phyloP scores from a whole-genome alignment of 2,797 vertebrate genomes.

The Helicolenus hilgendorfi region DNA sequence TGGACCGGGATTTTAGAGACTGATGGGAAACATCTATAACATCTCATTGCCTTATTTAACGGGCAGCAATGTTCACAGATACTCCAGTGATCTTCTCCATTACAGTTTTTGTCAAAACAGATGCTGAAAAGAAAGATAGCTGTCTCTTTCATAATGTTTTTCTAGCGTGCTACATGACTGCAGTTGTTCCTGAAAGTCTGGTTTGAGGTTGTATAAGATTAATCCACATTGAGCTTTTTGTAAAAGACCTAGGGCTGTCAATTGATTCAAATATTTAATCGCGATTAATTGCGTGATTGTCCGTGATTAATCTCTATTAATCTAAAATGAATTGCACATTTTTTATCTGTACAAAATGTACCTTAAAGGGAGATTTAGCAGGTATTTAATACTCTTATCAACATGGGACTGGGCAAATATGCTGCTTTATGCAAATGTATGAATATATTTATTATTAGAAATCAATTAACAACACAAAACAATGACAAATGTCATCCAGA shows the following conservation, averaged over 20 bases:
- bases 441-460: neutral
- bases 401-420: neutral
- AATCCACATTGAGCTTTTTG: neutral
- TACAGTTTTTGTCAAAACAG: neutral
- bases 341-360: neutral
- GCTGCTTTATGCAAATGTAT: neutral
- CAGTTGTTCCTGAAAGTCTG: neutral
- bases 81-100: neutral
- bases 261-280: neutral
- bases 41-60: slow-evolving; percentile 19
- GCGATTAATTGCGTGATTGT: neutral
- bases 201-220: neutral
- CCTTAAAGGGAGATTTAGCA: neutral
- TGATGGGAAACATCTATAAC: neutral
- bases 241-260: neutral
- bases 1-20: slow-evolving; percentile 9
- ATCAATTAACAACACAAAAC: no score
- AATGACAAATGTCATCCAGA: no score
- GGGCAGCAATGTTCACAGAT: neutral
- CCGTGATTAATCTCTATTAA: neutral
- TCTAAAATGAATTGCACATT: neutral
- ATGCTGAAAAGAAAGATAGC: neutral
- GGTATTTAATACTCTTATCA: neutral
- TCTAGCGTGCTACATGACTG: neutral
- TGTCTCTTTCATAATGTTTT: neutral